phyloP scores from a whole-genome alignment of 2,797 vertebrate species.

The Poeciliopsis gracilis region DNA sequence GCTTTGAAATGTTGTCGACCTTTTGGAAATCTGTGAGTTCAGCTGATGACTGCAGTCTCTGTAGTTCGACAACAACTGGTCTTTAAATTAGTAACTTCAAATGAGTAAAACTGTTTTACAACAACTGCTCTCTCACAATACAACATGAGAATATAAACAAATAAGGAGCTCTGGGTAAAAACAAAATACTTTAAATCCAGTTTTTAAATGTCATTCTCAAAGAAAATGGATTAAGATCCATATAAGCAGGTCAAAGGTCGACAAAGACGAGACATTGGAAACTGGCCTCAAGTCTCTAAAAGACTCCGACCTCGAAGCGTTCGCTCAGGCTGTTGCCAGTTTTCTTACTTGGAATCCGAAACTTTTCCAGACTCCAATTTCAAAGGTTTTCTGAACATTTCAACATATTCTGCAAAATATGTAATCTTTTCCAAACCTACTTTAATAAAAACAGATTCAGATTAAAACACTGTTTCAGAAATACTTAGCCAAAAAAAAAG shows the following conservation, averaged over 20 bases:
- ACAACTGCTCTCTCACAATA: not conserved
- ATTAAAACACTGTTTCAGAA: not conserved
- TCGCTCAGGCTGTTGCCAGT: not conserved
- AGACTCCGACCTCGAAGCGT: not conserved
- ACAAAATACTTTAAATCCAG: not conserved
- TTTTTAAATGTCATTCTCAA: not conserved
- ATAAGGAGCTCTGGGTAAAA: not conserved
- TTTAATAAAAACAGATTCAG: not conserved
- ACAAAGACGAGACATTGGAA: not conserved
- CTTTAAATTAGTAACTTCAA: not conserved
- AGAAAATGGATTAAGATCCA: not conserved
- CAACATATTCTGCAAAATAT: not conserved
- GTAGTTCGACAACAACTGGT: not conserved
- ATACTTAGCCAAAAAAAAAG: not conserved
- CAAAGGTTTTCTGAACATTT: not conserved
- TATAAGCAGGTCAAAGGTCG: not conserved
- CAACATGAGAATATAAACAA: not conserved
- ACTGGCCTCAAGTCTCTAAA: not conserved
- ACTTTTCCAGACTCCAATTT: not conserved
- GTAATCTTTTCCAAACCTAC: not conserved
- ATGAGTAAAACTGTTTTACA: not conserved
- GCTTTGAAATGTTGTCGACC: not conserved
- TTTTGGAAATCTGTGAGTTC: not conserved
- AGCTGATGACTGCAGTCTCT: not conserved
- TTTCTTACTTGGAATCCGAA: not conserved